Evolutionary conservation across 2,797 vertebrate species (phyloP), one percentile per base, ranked within the genome.

Genomic region (Pampus argenteus): DNA sequence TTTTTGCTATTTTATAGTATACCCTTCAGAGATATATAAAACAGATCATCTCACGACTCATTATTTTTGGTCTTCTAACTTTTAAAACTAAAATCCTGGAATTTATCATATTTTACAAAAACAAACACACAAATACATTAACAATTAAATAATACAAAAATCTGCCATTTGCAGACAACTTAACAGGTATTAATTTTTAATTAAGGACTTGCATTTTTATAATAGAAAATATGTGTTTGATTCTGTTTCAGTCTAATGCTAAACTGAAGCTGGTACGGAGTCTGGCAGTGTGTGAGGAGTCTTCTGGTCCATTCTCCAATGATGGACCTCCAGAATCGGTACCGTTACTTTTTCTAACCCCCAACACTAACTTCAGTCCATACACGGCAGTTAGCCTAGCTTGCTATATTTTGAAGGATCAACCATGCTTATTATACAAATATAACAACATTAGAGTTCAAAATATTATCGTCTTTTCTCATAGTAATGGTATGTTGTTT

Each of bases 231-330:
- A 31, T 62, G 4, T 66, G 28, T 83, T 48, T 60, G 31, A 25
- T 80, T 85, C 26, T 89, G 26, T 92, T 88, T 68, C 90, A 99
- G 98, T 99, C 98, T 70, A 99, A 99, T 90, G 97, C 97, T 44
- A 99, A 99, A 93, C 93, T 99, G 73, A 99, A 98, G 86, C 93
- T 99, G 92, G 98, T 99, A 77, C 94, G 98, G 72, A 98, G 98
- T 89, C 94, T 99, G 83, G 98, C 98, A 69, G 98, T 99, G 13
- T 99, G 98, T 87, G 98, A 99, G 81, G 98, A 99, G 68, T 98
- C 97, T 0, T 98, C 95, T 2, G 93, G 94, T 76, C 96, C 95
- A 5, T 99, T 96, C 72, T 86, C 89, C 54, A 93, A 89, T 45
- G 98, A 99, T 85, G 96, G 96, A 58, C 91, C 92, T 63, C 91